Evolutionary conservation across 2,797 vertebrate genomes (phyloP).

Genomic region (Scolopax bukidnonensis): DNA sequence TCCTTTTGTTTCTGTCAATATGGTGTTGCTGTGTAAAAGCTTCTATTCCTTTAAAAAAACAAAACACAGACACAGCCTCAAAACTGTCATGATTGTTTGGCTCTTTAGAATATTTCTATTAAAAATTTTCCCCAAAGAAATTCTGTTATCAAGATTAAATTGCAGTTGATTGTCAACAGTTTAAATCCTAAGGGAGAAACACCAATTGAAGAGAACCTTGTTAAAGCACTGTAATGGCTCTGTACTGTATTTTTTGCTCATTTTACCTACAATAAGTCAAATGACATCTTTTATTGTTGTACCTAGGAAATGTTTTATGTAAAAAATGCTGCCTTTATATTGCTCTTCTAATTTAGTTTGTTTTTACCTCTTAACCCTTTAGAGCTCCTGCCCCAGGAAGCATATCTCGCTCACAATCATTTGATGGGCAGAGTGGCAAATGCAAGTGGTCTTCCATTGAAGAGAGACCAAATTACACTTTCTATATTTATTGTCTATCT

Average conservation of each 20-base stretch:
- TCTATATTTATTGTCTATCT: background rate
- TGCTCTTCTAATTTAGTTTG: conserved; percentile 25
- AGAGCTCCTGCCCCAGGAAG: background rate
- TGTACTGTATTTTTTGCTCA: background rate
- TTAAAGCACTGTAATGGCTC: conserved; percentile 22
- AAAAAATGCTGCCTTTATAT: conserved; percentile 4
- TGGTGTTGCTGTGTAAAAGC: background rate
- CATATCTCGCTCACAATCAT: background rate
- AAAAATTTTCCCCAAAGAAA: background rate
- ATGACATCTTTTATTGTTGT: conserved; percentile 17
- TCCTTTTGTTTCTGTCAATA: background rate
- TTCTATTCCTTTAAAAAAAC: background rate
- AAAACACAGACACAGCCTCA: background rate
- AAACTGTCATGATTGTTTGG: background rate
- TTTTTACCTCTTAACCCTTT: conserved; percentile 26
- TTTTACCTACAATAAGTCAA: conserved; percentile 36
- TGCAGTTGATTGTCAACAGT: conserved; percentile 40
- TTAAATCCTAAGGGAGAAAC: conserved; percentile 55
- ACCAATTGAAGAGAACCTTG: background rate
- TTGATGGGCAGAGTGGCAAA: background rate
- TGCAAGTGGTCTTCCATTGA: background rate
- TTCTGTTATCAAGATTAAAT: conserved; percentile 60
- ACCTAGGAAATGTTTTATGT: background rate
- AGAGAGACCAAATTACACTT: background rate
- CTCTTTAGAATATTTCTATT: conserved; percentile 35